These are phyloP conservation scores for Eupithecia centaureata DNA, from an alignment of 2,888 invertebrate species.

Conservation along the genomic window DNA sequence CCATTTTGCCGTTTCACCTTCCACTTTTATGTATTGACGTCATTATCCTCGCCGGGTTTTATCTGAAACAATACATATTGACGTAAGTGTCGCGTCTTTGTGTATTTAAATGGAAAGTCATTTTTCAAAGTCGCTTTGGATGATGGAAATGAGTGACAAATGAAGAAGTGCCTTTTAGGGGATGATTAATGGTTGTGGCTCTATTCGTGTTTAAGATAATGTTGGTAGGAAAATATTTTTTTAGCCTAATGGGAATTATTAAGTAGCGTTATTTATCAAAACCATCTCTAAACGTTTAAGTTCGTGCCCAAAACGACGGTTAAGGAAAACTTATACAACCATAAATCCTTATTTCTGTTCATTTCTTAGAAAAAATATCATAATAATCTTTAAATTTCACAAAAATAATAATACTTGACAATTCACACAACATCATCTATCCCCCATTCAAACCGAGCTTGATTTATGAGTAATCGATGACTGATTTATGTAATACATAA, in stretches of 20 bases:
- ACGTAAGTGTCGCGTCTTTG: constrained; percentile 46
- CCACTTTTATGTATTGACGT: constrained; percentile 60
- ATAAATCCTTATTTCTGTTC: no score
- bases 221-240: constrained; percentile 12
- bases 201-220: constrained; percentile 45
- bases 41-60: constrained; percentile 58
- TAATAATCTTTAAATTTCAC: no score
- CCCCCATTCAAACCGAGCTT: no score
- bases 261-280: neutral
- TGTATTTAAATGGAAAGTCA: constrained; percentile 60
- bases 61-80: constrained; percentile 75
- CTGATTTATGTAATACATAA: no score
- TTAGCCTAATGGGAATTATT: neutral
- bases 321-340: neutral
- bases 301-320: neutral
- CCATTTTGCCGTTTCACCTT: constrained; percentile 70
- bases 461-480: no score
- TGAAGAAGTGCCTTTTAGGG: constrained; percentile 65
- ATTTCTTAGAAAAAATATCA: no score
- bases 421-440: no score
- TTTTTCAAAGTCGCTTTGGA: constrained; percentile 72
- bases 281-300: neutral
- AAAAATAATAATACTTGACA: no score
- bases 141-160: constrained; percentile 71
- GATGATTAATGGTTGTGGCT: constrained; percentile 68